Percentiles rank a stretch among this genome's conserved stretches.
Conservation (phyloP, 2,888 invertebrate species). For the Alentia gelatinosa region DNA sequence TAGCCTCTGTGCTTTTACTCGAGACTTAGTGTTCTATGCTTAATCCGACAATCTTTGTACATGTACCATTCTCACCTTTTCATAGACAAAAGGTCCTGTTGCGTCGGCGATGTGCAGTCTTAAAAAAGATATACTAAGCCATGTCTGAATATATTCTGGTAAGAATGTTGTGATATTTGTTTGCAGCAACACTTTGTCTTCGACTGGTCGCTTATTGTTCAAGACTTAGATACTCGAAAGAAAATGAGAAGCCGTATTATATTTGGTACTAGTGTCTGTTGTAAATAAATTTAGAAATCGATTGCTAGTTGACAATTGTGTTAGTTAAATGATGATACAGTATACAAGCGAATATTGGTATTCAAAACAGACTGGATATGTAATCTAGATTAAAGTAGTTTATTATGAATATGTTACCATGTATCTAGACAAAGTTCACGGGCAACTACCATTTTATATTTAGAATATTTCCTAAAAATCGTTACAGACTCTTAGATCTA, state of each 20-base stretch:
- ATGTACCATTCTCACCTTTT: too few species aligned
- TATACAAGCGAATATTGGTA: too few species aligned
- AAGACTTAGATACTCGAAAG: neutral
- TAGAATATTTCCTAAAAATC: neutral
- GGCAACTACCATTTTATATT: neutral
- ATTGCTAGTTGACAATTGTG: neutral
- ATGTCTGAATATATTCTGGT: neutral
- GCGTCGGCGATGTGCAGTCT: too few species aligned
- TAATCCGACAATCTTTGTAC: too few species aligned
- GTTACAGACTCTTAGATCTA: too few species aligned
- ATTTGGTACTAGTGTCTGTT: neutral
- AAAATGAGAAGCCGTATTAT: neutral
- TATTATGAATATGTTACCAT: neutral
- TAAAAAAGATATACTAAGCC: too few species aligned
- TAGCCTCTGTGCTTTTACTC: too few species aligned
- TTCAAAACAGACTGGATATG: neutral
- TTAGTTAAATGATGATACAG: neutral
- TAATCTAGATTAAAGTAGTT: neutral
- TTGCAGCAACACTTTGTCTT: neutral
- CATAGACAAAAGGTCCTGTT: too few species aligned
- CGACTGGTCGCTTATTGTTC: too few species aligned
- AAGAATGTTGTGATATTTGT: neutral
- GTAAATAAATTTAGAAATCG: neutral
- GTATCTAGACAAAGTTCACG: neutral
- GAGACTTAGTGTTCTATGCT: neutral